Conservation (phyloP, 2,113 vertebrate species). For the Laticauda laticaudata region DNA sequence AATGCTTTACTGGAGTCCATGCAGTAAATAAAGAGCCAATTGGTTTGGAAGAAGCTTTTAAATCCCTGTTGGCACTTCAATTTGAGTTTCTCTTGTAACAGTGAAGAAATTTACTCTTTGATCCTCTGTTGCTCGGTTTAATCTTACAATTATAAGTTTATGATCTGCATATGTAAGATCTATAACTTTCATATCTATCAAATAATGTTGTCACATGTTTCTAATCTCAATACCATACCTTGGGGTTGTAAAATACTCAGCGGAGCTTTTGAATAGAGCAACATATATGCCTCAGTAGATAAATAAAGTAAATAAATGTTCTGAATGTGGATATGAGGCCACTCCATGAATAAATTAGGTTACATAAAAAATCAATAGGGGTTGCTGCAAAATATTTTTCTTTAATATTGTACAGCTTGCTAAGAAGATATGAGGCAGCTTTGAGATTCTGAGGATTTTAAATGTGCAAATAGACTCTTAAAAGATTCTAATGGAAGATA, state of each 20-base stretch:
- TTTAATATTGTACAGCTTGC: background rate
- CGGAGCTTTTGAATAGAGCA: background rate
- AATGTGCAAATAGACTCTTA: background rate
- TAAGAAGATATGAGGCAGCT: background rate
- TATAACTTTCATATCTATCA: background rate
- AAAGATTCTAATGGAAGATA: background rate
- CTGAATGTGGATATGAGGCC: background rate
- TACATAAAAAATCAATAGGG: background rate
- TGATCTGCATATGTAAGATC: background rate
- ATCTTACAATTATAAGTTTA: background rate
- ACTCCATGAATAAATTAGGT: background rate
- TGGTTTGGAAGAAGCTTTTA: background rate
- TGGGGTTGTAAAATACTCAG: background rate
- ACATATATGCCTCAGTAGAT: background rate
- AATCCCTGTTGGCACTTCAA: background rate
- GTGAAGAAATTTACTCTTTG: background rate
- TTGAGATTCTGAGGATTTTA: background rate
- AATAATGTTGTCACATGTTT: background rate
- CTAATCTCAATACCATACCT: background rate
- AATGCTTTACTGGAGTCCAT: background rate
- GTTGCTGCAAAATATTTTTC: background rate
- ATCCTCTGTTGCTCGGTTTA: background rate
- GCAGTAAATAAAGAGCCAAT: background rate
- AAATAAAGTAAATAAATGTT: background rate
- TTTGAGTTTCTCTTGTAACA: background rate